These are phyloP conservation scores for Smutsia temminckii DNA, from an alignment of 2,797 vertebrate genomes.

Conservation along the genomic window DNA sequence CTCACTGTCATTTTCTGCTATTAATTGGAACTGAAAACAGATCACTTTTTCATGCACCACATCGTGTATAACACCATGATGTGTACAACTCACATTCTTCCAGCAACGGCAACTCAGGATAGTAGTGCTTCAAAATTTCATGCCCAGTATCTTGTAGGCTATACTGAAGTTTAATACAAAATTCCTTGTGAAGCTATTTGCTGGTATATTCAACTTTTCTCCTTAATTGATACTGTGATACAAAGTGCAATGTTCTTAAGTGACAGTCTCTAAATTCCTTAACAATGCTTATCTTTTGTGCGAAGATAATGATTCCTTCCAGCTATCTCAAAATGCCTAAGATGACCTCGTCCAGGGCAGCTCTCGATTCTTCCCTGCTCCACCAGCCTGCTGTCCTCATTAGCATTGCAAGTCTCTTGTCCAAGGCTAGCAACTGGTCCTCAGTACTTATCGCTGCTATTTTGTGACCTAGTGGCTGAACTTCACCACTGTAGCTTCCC, in stretches of 20 bases:
- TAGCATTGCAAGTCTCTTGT: background rate
- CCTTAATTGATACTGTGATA: background rate
- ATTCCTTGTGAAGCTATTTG: background rate
- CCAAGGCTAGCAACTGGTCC: background rate
- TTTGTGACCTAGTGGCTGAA: background rate
- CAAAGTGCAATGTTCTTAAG: background rate
- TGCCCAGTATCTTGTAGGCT: background rate
- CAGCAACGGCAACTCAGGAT: background rate
- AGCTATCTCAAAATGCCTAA: background rate
- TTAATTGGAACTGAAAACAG: background rate
- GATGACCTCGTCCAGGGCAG: background rate
- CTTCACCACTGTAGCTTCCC: background rate
- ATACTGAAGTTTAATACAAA: background rate
- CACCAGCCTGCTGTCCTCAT: background rate
- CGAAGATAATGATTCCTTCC: background rate
- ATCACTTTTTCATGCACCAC: background rate
- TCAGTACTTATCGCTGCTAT: background rate
- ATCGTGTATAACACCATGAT: background rate
- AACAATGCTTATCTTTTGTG: background rate
- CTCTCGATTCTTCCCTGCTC: background rate
- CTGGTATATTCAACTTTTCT: background rate
- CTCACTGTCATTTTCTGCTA: background rate
- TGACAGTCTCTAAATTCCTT: background rate
- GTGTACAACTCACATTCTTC: background rate
- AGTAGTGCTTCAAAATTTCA: background rate